phyloP scores from a whole-genome alignment of 2,888 invertebrate species.

The Rhamphomyia laevipes region DNA sequence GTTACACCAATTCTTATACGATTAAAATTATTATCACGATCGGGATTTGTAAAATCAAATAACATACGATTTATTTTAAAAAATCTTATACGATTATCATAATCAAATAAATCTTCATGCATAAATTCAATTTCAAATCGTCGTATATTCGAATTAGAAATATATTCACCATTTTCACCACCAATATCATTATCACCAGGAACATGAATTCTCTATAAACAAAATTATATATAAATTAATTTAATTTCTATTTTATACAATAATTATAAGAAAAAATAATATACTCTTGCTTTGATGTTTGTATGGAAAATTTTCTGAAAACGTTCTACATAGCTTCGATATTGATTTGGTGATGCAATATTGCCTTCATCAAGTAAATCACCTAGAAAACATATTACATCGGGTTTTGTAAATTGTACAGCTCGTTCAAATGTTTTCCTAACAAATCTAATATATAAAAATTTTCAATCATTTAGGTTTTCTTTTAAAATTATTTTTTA shows the following conservation, averaged over 20 bases:
- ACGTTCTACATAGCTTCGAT: constrained; percentile 59
- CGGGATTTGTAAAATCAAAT: constrained; percentile 45
- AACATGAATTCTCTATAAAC: constrained; percentile 64
- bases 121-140: constrained; percentile 66
- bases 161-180: constrained; percentile 70
- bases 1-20: constrained; percentile 49
- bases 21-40: constrained; percentile 34
- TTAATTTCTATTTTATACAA: too few species aligned
- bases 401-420: constrained; percentile 58
- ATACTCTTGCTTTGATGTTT: constrained; percentile 27
- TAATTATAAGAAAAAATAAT: constrained; percentile 4
- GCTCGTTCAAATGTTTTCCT: constrained; percentile 65
- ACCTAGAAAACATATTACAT: constrained; percentile 81
- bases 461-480: too few species aligned
- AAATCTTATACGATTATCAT: constrained; percentile 49
- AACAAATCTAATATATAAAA: constrained; percentile 47
- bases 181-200: constrained; percentile 98
- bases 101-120: constrained; percentile 50
- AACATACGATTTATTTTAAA: constrained; percentile 64
- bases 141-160: constrained; percentile 50
- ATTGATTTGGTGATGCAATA: constrained; percentile 57
- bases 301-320: constrained; percentile 48
- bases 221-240: constrained; percentile 1
- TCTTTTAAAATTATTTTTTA: not conserved
- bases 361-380: constrained; percentile 94